Evolutionary conservation across 2,888 invertebrate species (phyloP).

Genomic region (Rhamnusium bicolor): DNA sequence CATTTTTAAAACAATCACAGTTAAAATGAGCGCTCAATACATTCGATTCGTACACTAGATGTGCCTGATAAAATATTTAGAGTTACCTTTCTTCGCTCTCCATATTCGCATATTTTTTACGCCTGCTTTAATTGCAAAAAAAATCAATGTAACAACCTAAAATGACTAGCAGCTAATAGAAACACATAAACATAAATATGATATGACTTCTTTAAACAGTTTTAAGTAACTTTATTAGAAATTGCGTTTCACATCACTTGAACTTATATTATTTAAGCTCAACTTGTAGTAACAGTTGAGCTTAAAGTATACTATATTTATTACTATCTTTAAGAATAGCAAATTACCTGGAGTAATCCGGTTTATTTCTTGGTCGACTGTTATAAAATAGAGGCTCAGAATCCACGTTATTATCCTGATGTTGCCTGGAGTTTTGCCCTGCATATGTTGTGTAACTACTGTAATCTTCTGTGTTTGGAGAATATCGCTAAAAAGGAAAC

Average conservation of each 20-base stretch:
- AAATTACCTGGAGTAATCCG: constrained; percentile 72
- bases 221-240: too few relatives aligned
- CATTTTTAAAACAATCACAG: too few relatives aligned
- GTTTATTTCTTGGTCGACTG: constrained; percentile 85
- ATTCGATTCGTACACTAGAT: too few relatives aligned
- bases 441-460: constrained; percentile 68
- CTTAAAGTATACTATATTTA: too few relatives aligned
- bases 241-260: background rate
- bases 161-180: background rate
- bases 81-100: constrained; percentile 74
- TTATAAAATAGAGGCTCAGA: constrained; percentile 89
- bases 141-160: constrained; percentile 9
- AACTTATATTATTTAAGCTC: background rate
- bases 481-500: constrained; percentile 68
- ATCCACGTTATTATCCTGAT: constrained; percentile 70
- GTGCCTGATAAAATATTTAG: background rate
- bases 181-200: background rate
- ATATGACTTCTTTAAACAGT: too few relatives aligned
- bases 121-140: constrained; percentile 68
- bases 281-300: too few relatives aligned
- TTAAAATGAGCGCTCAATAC: too few relatives aligned
- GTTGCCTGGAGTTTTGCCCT: constrained; percentile 70
- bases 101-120: constrained; percentile 73
- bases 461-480: constrained; percentile 69
- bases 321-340: constrained; percentile 20